phyloP scores from a whole-genome alignment of 2,797 vertebrate species.

The Orestias chungarensis region DNA sequence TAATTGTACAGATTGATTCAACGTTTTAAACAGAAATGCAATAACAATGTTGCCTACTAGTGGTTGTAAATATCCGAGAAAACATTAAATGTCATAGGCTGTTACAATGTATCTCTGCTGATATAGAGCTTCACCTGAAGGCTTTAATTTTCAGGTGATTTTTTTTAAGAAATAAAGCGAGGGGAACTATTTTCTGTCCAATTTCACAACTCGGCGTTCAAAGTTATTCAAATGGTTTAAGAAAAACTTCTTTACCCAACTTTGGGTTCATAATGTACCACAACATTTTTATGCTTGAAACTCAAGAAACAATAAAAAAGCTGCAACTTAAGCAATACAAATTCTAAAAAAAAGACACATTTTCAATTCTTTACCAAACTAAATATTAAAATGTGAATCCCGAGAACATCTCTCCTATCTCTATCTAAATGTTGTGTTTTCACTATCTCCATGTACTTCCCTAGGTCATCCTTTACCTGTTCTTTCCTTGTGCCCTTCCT shows the following conservation, averaged over 20 bases:
- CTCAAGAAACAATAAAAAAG: too few relatives aligned
- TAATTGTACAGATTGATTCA: conserved; percentile 40
- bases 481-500: too few relatives aligned
- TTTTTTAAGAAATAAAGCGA: background rate
- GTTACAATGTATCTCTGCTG: conserved; percentile 6
- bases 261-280: background rate
- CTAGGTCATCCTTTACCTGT: too few relatives aligned
- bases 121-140: background rate
- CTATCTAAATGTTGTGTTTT: too few relatives aligned
- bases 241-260: background rate
- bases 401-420: too few relatives aligned
- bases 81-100: conserved; percentile 26
- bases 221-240: background rate
- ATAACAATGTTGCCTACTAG: conserved; percentile 20
- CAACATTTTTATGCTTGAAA: too few relatives aligned
- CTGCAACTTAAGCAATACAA: too few relatives aligned
- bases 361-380: too few relatives aligned
- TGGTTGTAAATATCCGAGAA: conserved; percentile 66
- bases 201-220: background rate
- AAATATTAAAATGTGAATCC: too few relatives aligned
- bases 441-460: too few relatives aligned
- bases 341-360: too few relatives aligned
- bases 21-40: conserved; percentile 24
- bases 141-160: background rate
- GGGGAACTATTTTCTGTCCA: background rate